phyloP scores from a whole-genome alignment of 2,113 vertebrate genomes.

The Ginglymostoma cirratum region DNA sequence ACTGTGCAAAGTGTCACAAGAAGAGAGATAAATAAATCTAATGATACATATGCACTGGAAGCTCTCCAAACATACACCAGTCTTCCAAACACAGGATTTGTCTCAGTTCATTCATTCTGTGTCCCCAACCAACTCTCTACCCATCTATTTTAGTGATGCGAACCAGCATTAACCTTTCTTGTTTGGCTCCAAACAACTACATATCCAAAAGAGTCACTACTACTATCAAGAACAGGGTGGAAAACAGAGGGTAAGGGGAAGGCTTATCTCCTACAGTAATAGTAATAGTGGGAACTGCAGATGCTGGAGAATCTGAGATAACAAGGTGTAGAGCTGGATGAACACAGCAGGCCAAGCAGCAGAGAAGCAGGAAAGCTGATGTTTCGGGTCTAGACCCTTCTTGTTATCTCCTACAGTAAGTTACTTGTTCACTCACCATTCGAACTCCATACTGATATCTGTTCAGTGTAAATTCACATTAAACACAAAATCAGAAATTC shows the following conservation, averaged over 20 bases:
- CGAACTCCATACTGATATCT: background rate
- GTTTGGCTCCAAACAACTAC: too few relatives aligned
- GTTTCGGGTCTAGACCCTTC: too few relatives aligned
- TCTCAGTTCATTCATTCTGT: background rate
- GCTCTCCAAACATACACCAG: background rate
- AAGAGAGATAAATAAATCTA: background rate
- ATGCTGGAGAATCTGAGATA: too few relatives aligned
- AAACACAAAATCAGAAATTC: background rate
- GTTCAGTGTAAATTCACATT: background rate
- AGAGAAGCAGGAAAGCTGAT: too few relatives aligned
- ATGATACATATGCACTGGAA: background rate
- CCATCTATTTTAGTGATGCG: background rate
- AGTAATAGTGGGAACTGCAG: background rate
- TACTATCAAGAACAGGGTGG: background rate
- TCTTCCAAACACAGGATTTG: background rate
- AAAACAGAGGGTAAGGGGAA: background rate
- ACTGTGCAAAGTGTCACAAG: background rate
- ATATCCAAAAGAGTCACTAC: background rate
- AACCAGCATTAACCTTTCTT: background rate
- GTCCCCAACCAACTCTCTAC: background rate
- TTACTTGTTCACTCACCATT: background rate
- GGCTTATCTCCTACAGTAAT: background rate
- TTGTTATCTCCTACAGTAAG: background rate
- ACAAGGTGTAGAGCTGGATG: too few relatives aligned
- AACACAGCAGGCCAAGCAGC: too few relatives aligned